These are phyloP conservation scores for Lacerta bilineata DNA, from an alignment of 2,797 vertebrate genomes.

Conservation along the genomic window DNA sequence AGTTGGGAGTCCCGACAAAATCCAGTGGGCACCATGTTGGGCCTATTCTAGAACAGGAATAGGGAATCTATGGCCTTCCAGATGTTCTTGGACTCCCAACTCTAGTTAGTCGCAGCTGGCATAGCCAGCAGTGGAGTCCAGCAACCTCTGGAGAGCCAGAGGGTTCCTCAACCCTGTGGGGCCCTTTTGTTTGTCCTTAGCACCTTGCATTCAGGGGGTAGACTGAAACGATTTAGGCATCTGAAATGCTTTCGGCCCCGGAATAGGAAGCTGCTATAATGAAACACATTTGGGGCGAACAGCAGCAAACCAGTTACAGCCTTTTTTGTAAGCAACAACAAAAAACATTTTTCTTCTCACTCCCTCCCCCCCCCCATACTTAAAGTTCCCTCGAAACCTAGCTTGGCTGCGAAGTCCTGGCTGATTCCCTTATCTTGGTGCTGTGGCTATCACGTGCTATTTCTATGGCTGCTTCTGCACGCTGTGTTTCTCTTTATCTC, in stretches of 20 bases:
- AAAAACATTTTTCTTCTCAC: slow-evolving; percentile 75
- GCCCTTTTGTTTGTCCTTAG: not conserved
- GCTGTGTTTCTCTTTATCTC: slow-evolving; percentile 28
- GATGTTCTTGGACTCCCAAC: no score
- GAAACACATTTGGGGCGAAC: slow-evolving; percentile 54
- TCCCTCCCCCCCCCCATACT: slow-evolving; percentile 3
- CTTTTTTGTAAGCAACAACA: slow-evolving; percentile 61
- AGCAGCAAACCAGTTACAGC: slow-evolving; percentile 75
- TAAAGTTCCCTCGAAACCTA: slow-evolving; percentile 49
- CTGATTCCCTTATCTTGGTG: slow-evolving; percentile 70
- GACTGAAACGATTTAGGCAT: not conserved
- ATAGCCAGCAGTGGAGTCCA: no score
- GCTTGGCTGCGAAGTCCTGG: slow-evolving; percentile 73
- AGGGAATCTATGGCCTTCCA: no score
- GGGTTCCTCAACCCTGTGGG: no score
- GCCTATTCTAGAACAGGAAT: no score
- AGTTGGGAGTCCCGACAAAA: no score
- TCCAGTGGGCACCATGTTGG: no score
- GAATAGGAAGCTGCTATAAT: slow-evolving; percentile 65
- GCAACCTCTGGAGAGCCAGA: not conserved
- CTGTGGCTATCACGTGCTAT: slow-evolving; percentile 69
- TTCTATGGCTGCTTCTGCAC: slow-evolving; percentile 67
- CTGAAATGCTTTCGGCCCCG: slow-evolving; percentile 20
- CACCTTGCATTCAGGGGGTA: not conserved
- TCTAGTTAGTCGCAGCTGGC: no score